These are phyloP conservation scores for Maniola hyperantus DNA, from an alignment of 2,888 invertebrate genomes.

Conservation along the genomic window DNA sequence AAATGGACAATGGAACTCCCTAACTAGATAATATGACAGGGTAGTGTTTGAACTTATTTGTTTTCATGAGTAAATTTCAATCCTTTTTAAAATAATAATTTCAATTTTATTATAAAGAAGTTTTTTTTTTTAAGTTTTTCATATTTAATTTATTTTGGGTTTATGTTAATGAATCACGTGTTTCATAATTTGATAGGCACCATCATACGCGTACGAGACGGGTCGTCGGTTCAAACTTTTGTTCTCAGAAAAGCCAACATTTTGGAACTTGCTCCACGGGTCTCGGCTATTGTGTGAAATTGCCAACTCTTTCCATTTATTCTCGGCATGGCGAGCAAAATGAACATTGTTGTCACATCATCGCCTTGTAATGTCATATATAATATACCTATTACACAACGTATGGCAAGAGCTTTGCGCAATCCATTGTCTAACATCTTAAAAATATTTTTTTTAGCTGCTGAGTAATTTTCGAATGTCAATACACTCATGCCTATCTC, in stretches of 20 bases:
- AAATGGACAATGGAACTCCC: too few relatives aligned
- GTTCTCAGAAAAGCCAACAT: slow-evolving; percentile 20
- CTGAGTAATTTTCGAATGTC: slow-evolving; percentile 6
- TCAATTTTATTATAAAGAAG: too few relatives aligned
- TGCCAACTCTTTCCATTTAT: slow-evolving; percentile 28
- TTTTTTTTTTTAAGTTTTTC: too few relatives aligned
- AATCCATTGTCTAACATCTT: slow-evolving; percentile 7
- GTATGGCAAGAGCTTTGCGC: background rate
- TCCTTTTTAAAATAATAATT: too few relatives aligned
- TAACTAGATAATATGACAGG: too few relatives aligned
- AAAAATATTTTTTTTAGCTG: background rate
- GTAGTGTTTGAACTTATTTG: too few relatives aligned
- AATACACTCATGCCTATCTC: background rate
- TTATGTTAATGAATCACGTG: slow-evolving; percentile 7
- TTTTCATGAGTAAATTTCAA: too few relatives aligned
- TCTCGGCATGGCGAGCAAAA: background rate
- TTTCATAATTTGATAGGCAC: background rate
- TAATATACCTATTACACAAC: background rate
- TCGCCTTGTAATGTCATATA: background rate
- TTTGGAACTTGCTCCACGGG: slow-evolving; percentile 14
- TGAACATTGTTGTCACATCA: background rate
- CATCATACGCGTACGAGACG: background rate
- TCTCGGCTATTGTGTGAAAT: slow-evolving; percentile 23
- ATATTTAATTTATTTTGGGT: background rate
- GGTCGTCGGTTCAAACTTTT: slow-evolving; percentile 4